Conservation (phyloP, 2,113 vertebrate genomes). For the Ursus arctos region DNA sequence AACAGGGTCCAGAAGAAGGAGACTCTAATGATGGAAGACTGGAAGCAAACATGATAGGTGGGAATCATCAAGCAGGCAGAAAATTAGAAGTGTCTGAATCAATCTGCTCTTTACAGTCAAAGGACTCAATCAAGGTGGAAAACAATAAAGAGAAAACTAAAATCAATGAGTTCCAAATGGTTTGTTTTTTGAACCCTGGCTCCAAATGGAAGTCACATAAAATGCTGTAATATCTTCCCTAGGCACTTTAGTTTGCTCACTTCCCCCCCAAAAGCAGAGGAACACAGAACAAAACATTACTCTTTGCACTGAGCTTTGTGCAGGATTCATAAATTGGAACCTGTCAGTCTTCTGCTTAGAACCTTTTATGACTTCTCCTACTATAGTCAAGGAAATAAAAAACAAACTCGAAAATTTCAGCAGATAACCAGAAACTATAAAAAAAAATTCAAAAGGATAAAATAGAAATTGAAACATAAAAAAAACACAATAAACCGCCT, state of each 20-base stretch:
- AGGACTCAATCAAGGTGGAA: slow-evolving; percentile 68
- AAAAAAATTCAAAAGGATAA: slow-evolving; percentile 26
- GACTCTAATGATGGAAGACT: background rate
- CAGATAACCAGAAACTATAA: slow-evolving; percentile 53
- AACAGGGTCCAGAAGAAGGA: background rate
- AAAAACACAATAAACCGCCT: background rate
- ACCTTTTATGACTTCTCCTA: slow-evolving; percentile 10
- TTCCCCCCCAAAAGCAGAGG: background rate
- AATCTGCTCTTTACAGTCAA: slow-evolving; percentile 59
- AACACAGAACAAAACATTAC: background rate
- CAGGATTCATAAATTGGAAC: slow-evolving; percentile 23
- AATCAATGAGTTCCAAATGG: slow-evolving; percentile 62
- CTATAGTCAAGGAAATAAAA: slow-evolving; percentile 62
- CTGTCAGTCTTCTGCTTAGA: slow-evolving; percentile 26
- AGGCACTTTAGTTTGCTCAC: background rate
- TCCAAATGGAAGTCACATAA: slow-evolving; percentile 52
- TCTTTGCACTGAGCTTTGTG: background rate
- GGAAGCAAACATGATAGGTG: background rate
- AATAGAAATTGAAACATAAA: slow-evolving; percentile 50
- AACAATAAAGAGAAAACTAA: slow-evolving; percentile 63
- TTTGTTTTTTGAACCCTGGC: slow-evolving; percentile 67
- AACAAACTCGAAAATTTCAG: slow-evolving; percentile 20
- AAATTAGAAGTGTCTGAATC: slow-evolving; percentile 64
- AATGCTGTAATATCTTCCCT: background rate
- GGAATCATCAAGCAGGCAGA: slow-evolving; percentile 47